These are phyloP conservation scores for Sipha flava DNA, from an alignment of 1,140 invertebrate species.

Conservation along the genomic window DNA sequence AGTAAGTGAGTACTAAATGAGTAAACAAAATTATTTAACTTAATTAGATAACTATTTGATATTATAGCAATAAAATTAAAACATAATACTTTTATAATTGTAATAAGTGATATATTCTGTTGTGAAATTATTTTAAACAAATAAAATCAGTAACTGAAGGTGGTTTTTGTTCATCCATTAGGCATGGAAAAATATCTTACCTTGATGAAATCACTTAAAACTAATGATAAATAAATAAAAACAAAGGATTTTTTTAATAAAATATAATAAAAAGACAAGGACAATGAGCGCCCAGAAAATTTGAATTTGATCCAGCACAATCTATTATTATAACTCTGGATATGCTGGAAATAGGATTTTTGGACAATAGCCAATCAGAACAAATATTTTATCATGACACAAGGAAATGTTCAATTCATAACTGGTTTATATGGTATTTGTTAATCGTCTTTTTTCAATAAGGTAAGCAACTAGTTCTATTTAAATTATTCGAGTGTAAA, in stretches of 20 bases:
- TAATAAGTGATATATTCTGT: too few relatives aligned
- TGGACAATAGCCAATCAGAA: conserved; percentile 11
- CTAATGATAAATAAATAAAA: neutral
- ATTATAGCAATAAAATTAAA: too few relatives aligned
- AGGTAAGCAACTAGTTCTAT: neutral
- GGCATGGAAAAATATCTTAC: neutral
- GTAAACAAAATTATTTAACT: too few relatives aligned
- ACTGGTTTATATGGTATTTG: neutral
- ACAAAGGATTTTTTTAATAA: neutral
- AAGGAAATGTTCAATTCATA: conserved; percentile 1
- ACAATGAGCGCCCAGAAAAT: neutral
- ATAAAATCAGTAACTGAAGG: neutral
- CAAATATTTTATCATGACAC: conserved; percentile 18
- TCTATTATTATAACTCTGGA: conserved; percentile 33
- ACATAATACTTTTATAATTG: too few relatives aligned
- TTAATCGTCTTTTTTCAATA: neutral
- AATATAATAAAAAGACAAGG: neutral
- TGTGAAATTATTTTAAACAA: neutral
- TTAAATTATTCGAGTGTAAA: neutral
- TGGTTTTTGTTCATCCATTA: neutral
- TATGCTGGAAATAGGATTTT: conserved; percentile 33
- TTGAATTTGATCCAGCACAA: conserved; percentile 35
- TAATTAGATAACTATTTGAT: too few relatives aligned
- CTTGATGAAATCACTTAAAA: neutral
- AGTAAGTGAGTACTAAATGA: too few relatives aligned